These are phyloP conservation scores for Capromys pilorides DNA, from an alignment of 2,797 vertebrate species.

Conservation along the genomic window DNA sequence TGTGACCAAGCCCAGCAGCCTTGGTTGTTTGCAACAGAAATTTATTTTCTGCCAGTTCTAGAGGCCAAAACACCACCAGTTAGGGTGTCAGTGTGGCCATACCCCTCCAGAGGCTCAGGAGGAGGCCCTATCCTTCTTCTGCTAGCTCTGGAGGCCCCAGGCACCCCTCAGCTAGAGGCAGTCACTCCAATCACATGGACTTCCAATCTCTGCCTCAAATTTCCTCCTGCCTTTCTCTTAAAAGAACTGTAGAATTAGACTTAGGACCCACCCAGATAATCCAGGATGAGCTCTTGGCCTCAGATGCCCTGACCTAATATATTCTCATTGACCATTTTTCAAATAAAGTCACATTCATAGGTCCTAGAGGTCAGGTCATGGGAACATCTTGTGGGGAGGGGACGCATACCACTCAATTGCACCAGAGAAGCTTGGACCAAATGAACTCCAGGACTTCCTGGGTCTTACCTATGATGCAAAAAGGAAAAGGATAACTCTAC, in stretches of 20 bases:
- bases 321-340: not conserved
- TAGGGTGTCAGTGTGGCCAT: not conserved
- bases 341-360: not conserved
- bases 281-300: not conserved
- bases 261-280: not conserved
- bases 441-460: not conserved
- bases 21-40: not conserved
- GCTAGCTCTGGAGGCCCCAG: not conserved
- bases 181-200: not conserved
- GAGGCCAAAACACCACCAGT: not conserved
- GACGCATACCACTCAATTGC: fast-evolving
- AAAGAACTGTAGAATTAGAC: not conserved
- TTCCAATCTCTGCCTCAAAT: not conserved
- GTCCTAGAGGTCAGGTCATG: not conserved
- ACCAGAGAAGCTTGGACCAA: not conserved
- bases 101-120: not conserved
- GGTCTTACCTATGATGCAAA: not conserved
- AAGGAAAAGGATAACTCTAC: not conserved
- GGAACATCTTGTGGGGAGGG: fast-evolving
- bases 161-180: fast-evolving
- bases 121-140: not conserved
- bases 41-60: not conserved
- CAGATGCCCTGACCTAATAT: not conserved
- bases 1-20: not conserved
- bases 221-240: not conserved